Evolutionary conservation across 35 echinoderm and acorn worm genomes (phyloP).

Genomic region (Amphiura filiformis): DNA sequence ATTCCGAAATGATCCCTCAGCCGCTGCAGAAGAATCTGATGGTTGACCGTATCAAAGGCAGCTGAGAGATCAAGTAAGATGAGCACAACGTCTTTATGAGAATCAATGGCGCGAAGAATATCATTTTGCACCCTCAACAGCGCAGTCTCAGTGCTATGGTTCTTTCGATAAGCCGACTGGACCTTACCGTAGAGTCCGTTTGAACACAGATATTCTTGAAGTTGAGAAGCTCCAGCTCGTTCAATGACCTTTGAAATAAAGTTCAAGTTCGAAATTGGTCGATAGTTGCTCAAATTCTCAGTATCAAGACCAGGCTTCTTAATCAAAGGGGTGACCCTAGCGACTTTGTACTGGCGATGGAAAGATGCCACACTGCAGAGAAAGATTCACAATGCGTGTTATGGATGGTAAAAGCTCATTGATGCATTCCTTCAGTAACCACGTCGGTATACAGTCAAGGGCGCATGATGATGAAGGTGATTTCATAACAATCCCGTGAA

Average conservation of each 20-base stretch:
- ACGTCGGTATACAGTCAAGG: conserved; percentile 40
- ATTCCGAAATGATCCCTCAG: conserved; percentile 50
- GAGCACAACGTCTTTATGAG: conserved; percentile 35
- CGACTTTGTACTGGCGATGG: conserved; percentile 38
- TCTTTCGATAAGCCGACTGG: conserved; percentile 30
- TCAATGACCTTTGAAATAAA: conserved; percentile 52
- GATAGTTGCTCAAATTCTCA: no score
- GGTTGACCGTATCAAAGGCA: conserved; percentile 68
- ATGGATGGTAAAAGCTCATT: no score
- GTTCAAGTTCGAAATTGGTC: no score
- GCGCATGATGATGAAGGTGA: conserved; percentile 50
- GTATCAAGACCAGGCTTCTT: no score
- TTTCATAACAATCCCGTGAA: no score
- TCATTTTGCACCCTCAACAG: conserved; percentile 45
- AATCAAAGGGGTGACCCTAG: no score
- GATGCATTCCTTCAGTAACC: conserved; percentile 33
- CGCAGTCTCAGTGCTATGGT: conserved; percentile 36
- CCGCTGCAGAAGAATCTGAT: conserved; percentile 29
- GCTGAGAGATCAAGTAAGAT: no score
- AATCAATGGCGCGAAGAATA: conserved; percentile 28
- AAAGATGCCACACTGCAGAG: conserved; percentile 19
- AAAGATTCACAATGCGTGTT: no score
- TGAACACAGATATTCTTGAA: conserved; percentile 32
- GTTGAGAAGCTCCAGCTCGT: neutral
- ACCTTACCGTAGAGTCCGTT: neutral